phyloP scores from a whole-genome alignment of 2,888 invertebrate species.

The Bellardia bayeri region DNA sequence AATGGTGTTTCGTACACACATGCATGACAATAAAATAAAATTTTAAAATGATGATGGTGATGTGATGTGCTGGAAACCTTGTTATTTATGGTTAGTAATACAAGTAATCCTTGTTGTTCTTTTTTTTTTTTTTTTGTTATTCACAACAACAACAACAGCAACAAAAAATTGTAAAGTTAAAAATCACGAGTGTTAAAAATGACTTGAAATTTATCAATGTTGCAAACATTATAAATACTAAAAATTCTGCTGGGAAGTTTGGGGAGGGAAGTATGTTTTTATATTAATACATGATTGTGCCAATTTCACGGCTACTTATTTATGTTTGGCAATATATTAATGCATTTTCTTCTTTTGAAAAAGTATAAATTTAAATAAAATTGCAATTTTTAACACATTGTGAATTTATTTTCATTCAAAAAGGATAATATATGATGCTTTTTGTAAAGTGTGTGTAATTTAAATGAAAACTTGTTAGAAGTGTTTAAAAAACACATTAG shows the following conservation, averaged over 20 bases:
- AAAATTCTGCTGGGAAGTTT: neutral
- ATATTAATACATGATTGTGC: conserved; percentile 69
- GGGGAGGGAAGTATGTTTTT: neutral
- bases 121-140: conserved; percentile 1
- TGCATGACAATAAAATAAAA: conserved; percentile 54
- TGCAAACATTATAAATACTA: conserved; percentile 39
- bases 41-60: conserved; percentile 46
- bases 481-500: neutral
- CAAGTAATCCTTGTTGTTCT: conserved; percentile 39
- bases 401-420: conserved; percentile 46
- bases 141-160: conserved; percentile 10
- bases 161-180: conserved; percentile 59
- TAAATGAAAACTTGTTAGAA: conserved; percentile 36
- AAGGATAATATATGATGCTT: conserved; percentile 39
- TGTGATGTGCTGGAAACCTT: conserved; percentile 22
- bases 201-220: conserved; percentile 81
- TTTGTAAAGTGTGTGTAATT: conserved; percentile 7
- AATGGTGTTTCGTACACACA: conserved; percentile 9
- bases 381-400: conserved; percentile 80
- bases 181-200: conserved; percentile 81
- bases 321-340: conserved; percentile 74
- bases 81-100: conserved; percentile 69
- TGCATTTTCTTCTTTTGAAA: conserved; percentile 72
- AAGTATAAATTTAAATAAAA: conserved; percentile 81
- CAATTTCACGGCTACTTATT: conserved; percentile 83